A percentile compares a stretch with the other conserved stretches of the same genome.
Evolutionary conservation across 2,888 invertebrate species (phyloP).

Genomic region (Lasioglossum figueresi): DNA sequence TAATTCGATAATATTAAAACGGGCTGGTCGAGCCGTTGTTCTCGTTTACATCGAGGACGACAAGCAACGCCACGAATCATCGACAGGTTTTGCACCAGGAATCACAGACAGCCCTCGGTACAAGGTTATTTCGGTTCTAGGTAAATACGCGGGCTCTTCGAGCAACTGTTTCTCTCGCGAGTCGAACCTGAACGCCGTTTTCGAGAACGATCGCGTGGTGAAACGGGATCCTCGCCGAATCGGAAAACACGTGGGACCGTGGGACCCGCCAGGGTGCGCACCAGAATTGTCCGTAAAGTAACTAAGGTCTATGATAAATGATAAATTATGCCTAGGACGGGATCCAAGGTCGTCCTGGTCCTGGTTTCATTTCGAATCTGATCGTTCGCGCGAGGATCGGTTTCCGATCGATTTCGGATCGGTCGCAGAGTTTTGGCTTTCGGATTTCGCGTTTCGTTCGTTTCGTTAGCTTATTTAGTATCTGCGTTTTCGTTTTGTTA

Average conservation of each 20-base stretch:
- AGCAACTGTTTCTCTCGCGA: conserved; percentile 61
- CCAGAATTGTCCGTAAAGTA: conserved; percentile 51
- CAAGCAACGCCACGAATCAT: conserved; percentile 25
- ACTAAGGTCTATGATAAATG: conserved; percentile 40
- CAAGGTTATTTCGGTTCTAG: conserved; percentile 58
- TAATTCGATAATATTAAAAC: neutral
- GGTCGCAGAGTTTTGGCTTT: conserved; percentile 12
- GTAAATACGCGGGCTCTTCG: conserved; percentile 53
- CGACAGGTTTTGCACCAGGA: conserved; percentile 5
- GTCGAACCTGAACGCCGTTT: conserved; percentile 26
- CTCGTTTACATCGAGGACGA: conserved; percentile 1
- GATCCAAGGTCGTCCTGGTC: conserved; percentile 49
- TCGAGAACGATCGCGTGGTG: conserved; percentile 26
- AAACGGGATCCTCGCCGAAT: conserved; percentile 35
- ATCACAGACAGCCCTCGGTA: conserved; percentile 8
- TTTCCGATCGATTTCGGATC: conserved; percentile 38
- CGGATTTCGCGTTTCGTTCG: conserved; percentile 11
- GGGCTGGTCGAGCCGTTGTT: neutral
- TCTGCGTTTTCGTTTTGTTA: neutral
- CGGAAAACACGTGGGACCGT: conserved; percentile 30
- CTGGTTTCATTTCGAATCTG: conserved; percentile 14
- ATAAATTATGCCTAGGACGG: conserved; percentile 60
- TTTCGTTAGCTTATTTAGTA: conserved; percentile 2
- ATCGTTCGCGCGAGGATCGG: conserved; percentile 28
- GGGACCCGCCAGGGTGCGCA: conserved; percentile 46